Conservation (phyloP, 2,888 invertebrate genomes). For the Ypsolopha sequella region DNA sequence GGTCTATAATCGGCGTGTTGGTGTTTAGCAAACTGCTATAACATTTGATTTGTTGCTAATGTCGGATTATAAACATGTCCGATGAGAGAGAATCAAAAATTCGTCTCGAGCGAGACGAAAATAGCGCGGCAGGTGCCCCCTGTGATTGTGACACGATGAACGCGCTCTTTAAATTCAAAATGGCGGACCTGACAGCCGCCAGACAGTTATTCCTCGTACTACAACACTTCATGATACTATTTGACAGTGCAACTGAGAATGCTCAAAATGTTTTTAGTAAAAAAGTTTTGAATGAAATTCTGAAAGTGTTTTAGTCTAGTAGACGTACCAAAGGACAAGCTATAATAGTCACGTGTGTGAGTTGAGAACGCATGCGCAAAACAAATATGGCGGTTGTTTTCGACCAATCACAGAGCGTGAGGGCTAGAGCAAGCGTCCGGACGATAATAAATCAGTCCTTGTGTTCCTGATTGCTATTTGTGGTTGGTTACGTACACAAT, state of each 20-base stretch:
- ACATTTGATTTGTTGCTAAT: slow-evolving; percentile 56
- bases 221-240: slow-evolving; percentile 18
- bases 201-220: slow-evolving; percentile 45
- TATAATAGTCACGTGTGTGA: slow-evolving; percentile 38
- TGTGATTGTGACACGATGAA: slow-evolving; percentile 16
- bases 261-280: slow-evolving; percentile 18
- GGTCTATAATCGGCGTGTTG: slow-evolving; percentile 62
- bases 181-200: slow-evolving; percentile 34
- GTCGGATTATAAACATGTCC: slow-evolving; percentile 54
- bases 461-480: slow-evolving; percentile 52
- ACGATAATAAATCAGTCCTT: slow-evolving; percentile 9
- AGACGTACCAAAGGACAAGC: slow-evolving; percentile 13
- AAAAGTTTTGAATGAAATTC: slow-evolving; percentile 15
- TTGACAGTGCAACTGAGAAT: too few species aligned
- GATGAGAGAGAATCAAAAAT: slow-evolving; percentile 37
- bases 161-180: slow-evolving; percentile 39
- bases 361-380: slow-evolving; percentile 51
- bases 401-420: slow-evolving; percentile 40
- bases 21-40: slow-evolving; percentile 57
- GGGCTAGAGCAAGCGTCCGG: not conserved
- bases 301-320: slow-evolving; percentile 12
- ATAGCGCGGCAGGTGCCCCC: slow-evolving; percentile 41
- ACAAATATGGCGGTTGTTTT: slow-evolving; percentile 56
- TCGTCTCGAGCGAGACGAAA: slow-evolving; percentile 43
- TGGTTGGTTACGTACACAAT: slow-evolving; percentile 9